These are phyloP conservation scores for Collichthys lucidus DNA, from an alignment of 2,113 vertebrate species.

Conservation along the genomic window DNA sequence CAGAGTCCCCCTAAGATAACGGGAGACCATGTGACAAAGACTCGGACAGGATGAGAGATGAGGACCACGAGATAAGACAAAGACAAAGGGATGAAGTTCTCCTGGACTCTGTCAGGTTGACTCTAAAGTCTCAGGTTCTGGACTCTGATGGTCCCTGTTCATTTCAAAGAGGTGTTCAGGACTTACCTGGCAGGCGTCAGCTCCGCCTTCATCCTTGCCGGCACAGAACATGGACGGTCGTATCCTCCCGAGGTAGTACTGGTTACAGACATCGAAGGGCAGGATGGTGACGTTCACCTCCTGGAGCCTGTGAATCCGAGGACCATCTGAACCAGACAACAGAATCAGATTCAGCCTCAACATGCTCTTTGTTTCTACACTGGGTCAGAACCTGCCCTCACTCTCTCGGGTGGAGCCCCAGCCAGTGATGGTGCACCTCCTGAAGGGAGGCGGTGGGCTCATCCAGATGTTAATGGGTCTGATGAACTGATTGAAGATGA, in stretches of 20 bases:
- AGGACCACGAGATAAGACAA: no score
- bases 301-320: constrained; percentile 71
- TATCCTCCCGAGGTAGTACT: constrained; percentile 62
- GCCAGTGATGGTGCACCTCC: constrained; percentile 79
- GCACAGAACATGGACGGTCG: constrained; percentile 78
- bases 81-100: background rate
- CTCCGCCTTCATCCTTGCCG: constrained; percentile 58
- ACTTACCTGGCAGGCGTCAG: constrained; percentile 77
- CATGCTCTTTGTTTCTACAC: background rate
- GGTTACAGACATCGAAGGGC: constrained; percentile 52
- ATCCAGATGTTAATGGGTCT: constrained; percentile 75
- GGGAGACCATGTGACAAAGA: background rate
- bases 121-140: background rate
- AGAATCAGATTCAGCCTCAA: background rate
- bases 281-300: constrained; percentile 82
- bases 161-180: background rate
- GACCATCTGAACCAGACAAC: constrained; percentile 67
- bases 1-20: constrained; percentile 87
- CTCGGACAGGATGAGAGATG: no score
- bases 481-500: constrained; percentile 71
- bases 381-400: constrained; percentile 44
- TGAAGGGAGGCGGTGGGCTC: background rate
- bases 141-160: background rate
- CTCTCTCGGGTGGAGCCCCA: constrained; percentile 82
- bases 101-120: no score